Percentiles rank a stretch among this genome's conserved stretches.
These are phyloP conservation scores for Biston betularia DNA, from an alignment of 2,888 invertebrate species.

Conservation along the genomic window DNA sequence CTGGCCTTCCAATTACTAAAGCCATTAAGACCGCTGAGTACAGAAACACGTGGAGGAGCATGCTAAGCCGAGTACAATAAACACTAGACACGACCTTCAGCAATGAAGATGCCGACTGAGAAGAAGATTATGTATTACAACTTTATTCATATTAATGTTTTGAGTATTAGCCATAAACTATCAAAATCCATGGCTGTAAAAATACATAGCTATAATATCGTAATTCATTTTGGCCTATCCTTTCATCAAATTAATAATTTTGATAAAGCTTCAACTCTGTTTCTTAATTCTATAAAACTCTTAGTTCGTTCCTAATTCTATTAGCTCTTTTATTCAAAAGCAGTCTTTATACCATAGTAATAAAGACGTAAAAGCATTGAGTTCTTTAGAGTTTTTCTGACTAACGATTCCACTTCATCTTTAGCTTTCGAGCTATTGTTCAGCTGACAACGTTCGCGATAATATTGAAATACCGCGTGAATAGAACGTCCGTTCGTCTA, in stretches of 20 bases:
- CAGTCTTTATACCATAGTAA: slow-evolving; percentile 39
- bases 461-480: slow-evolving; percentile 78
- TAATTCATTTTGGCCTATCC: no score
- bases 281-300: slow-evolving; percentile 2
- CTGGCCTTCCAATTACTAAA: no score
- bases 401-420: slow-evolving; percentile 75
- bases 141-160: no score
- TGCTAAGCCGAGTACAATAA: no score
- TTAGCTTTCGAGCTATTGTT: slow-evolving; percentile 69
- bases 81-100: no score
- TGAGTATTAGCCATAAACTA: no score
- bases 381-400: slow-evolving; percentile 53
- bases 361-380: slow-evolving; percentile 44
- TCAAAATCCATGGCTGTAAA: no score
- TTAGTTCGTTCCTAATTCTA: slow-evolving; percentile 29
- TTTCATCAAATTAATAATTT: background rate
- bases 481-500: slow-evolving; percentile 68
- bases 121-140: no score
- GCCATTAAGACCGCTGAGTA: no score
- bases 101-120: no score
- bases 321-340: slow-evolving; percentile 39
- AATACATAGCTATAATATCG: no score
- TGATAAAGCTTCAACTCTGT: slow-evolving; percentile 5
- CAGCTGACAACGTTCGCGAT: slow-evolving; percentile 77
- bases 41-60: no score